Evolutionary conservation across 2,113 vertebrate species (phyloP), one percentile per base, ranked within the genome.

Genomic region (Microtus oregoni): DNA sequence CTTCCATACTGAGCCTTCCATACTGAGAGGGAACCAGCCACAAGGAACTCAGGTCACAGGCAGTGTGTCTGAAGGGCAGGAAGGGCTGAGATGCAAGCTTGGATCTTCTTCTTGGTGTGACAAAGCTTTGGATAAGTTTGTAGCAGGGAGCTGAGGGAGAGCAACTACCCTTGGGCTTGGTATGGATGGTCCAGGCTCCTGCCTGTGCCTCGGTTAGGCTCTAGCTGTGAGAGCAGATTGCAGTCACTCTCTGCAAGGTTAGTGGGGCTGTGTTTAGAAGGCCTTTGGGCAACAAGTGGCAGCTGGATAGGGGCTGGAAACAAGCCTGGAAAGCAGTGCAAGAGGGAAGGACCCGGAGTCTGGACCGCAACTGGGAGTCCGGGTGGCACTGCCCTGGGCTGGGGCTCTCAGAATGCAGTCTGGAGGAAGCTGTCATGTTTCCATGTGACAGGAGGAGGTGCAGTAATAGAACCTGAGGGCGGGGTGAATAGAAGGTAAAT

Each of bases 1-100:
- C n/a, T n/a, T n/a, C n/a, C n/a, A 50, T 4, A 4, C 38, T 10
- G 1, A 58, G 81, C n/a, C 19, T 58, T 38, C 0, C 2, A 19
- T 10, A 41, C 26, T 28, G 8, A 52, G 47, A 50, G 87, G 35
- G 70, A 82, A 15, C 78, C 70, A 35, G 50, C 35, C 47, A 44
- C 14, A 0, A 4, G 15, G 44, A n/a, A 15, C 32, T 61, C 30
- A 5, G 67, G 24, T 4, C 79, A 50, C 52, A 61, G 90, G 20
- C 11, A 22, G 78, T 26, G 38, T 52, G 19, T 41, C 65, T 50
- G 11, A 32, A 70, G 81, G 50, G 63, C 26, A 52, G 26, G n/a
- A 81, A 55, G 65, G 72, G 41, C 44, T 2, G 38, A 44, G 41
- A 41, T 3, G 55, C 73, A 81, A 38, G 41, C 17, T 47, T 9